These are phyloP conservation scores for Campylomormyrus tamandua DNA, from an alignment of 2,113 vertebrate genomes.

Conservation along the genomic window DNA sequence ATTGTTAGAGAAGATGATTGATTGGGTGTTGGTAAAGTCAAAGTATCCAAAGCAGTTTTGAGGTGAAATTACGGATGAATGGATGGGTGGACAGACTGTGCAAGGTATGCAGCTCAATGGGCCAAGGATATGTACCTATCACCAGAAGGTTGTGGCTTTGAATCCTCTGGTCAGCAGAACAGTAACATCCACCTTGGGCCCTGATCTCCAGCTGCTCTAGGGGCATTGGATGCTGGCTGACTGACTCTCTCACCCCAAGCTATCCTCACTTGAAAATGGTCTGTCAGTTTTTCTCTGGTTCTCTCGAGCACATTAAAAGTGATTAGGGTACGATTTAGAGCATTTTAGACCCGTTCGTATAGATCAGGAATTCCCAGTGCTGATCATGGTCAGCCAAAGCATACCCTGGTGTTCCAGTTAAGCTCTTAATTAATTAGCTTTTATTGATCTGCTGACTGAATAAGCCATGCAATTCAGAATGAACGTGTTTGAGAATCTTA, in stretches of 20 bases:
- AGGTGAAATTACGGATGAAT: neutral
- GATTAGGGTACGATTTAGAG: neutral
- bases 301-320: neutral
- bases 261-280: neutral
- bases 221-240: neutral
- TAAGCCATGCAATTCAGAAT: neutral
- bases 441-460: neutral
- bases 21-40: neutral
- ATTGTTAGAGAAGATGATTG: neutral
- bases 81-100: neutral
- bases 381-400: neutral
- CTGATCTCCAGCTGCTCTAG: neutral
- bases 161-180: neutral
- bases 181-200: neutral
- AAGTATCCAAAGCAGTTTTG: neutral
- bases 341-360: neutral
- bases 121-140: neutral
- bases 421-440: conserved; percentile 7
- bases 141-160: neutral
- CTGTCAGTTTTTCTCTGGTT: neutral
- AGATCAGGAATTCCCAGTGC: neutral
- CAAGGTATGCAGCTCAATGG: neutral
- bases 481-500: neutral
- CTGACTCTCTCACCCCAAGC: neutral
- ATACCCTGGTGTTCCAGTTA: neutral